These are phyloP conservation scores for Acleris literana DNA, from an alignment of 2,888 invertebrate genomes.

Conservation along the genomic window DNA sequence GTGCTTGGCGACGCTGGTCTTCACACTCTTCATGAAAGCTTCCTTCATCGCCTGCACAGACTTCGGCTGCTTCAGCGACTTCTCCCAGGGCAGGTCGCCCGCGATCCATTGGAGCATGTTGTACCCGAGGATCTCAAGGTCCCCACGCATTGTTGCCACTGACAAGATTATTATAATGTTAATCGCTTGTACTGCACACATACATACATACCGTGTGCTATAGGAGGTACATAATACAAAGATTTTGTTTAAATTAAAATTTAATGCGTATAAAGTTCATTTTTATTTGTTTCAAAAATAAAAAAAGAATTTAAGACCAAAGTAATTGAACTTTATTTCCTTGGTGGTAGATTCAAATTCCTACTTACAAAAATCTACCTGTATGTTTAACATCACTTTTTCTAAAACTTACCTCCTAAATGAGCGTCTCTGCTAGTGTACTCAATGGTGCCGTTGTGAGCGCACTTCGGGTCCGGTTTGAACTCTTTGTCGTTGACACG, in stretches of 20 bases:
- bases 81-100: conserved; percentile 93
- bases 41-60: conserved; percentile 88
- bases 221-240: no score
- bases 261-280: no score
- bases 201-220: no score
- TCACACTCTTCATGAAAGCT: conserved; percentile 84
- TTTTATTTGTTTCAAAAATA: no score
- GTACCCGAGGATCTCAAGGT: conserved; percentile 96
- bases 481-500: conserved; percentile 90
- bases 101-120: conserved; percentile 97
- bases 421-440: conserved; percentile 98
- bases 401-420: conserved; percentile 86
- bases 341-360: no score
- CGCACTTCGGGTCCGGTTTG: conserved; percentile 94
- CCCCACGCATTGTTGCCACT: conserved; percentile 93
- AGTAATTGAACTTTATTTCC: no score
- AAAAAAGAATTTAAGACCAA: no score
- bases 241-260: no score
- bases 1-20: conserved; percentile 67
- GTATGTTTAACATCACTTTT: no score
- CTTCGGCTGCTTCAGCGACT: conserved; percentile 82
- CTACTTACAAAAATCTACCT: no score
- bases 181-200: background rate
- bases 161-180: conserved; percentile 28
- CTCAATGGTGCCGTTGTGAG: conserved; percentile 98